A percentile compares a stretch with the other conserved stretches of the same genome.
phyloP scores from a whole-genome alignment of 2,113 vertebrate species.

The Ailuropoda melanoleuca region DNA sequence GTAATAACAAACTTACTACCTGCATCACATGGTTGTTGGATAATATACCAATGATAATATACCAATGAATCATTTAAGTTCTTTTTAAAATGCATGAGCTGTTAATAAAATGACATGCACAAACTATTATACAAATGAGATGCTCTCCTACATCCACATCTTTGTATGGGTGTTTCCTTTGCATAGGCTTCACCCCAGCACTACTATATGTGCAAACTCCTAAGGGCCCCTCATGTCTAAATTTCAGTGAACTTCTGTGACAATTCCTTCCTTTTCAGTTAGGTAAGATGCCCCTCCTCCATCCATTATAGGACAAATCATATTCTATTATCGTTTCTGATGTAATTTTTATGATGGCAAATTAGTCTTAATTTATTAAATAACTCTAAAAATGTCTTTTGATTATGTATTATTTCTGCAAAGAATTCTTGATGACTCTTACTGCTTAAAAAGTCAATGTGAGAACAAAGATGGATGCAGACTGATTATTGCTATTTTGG shows the following conservation, averaged over 20 bases:
- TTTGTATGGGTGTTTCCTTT: not conserved
- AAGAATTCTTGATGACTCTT: not conserved
- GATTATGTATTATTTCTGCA: not conserved
- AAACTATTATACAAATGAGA: not conserved
- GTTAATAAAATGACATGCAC: not conserved
- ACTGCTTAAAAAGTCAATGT: not conserved
- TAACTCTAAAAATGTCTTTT: not conserved
- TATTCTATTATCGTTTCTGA: not conserved
- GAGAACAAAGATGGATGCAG: not conserved
- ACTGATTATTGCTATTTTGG: not conserved
- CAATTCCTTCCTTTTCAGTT: not conserved
- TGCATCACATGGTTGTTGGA: not conserved
- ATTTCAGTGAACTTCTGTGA: not conserved
- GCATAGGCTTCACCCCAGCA: rapidly evolving
- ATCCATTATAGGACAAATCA: not conserved
- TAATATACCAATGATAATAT: not conserved
- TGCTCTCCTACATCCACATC: not conserved
- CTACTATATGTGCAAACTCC: not conserved
- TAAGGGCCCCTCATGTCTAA: not conserved
- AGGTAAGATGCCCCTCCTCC: not conserved
- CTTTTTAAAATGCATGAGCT: not conserved
- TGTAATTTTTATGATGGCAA: not conserved
- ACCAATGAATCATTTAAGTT: not conserved
- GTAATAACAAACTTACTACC: not conserved
- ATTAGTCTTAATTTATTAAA: not conserved